Conservation (phyloP, 2,888 invertebrate genomes). For the Lissocephala sabroskyi region DNA sequence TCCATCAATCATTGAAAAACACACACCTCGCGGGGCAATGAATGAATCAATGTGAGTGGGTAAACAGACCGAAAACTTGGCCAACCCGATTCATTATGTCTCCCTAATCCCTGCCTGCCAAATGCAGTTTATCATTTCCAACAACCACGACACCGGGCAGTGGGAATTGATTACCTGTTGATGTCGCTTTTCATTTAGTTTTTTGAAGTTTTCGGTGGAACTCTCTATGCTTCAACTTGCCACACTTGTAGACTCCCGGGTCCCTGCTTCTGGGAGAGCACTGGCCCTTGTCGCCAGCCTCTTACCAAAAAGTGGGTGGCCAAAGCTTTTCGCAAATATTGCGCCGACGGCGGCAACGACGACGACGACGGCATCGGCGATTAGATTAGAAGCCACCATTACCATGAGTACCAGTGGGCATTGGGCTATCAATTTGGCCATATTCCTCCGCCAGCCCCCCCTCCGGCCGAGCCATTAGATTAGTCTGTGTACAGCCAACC, state of each 20-base stretch:
- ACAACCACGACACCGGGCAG: slow-evolving; percentile 11
- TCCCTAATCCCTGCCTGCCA: slow-evolving; percentile 37
- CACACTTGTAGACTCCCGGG: no score
- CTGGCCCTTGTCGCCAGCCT: no score
- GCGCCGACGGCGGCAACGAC: no score
- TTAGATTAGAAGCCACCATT: slow-evolving; percentile 26
- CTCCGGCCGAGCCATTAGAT: no score
- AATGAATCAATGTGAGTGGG: slow-evolving; percentile 7
- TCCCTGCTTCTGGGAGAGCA: no score
- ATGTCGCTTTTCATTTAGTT: slow-evolving; percentile 9
- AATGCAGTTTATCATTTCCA: slow-evolving; percentile 36
- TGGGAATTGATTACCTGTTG: slow-evolving; percentile 8
- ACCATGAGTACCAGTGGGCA: not conserved
- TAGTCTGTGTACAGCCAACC: not conserved
- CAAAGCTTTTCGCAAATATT: slow-evolving; percentile 42
- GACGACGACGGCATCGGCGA: slow-evolving; percentile 13
- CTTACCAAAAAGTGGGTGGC: slow-evolving; percentile 23
- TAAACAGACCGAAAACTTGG: slow-evolving; percentile 14
- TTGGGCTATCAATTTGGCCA: not conserved
- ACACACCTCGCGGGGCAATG: slow-evolving; percentile 21
- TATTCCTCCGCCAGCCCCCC: no score
- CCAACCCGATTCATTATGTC: slow-evolving; percentile 39
- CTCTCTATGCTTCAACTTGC: no score
- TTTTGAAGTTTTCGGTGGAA: not conserved
- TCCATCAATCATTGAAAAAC: slow-evolving; percentile 50